These are phyloP conservation scores for Acanthococcus lagerstroemiae DNA, from an alignment of 2,888 invertebrate species.

Conservation along the genomic window DNA sequence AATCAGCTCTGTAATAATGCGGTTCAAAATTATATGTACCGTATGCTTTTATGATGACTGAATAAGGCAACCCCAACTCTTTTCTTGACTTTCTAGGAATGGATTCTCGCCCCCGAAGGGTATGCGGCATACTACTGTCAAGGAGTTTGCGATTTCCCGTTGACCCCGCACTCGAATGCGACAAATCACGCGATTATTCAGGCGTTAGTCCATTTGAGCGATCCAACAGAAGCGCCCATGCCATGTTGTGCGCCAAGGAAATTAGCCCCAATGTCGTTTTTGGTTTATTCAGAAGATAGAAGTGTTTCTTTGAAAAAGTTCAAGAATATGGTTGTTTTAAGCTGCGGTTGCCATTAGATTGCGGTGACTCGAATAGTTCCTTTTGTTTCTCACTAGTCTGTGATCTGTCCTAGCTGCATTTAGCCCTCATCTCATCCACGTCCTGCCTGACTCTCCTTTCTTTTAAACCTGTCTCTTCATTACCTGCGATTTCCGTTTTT, in stretches of 20 bases:
- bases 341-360: slow-evolving; percentile 96
- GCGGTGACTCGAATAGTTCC: no score
- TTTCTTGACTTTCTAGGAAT: slow-evolving; percentile 51
- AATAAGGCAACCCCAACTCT: neutral
- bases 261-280: slow-evolving; percentile 86
- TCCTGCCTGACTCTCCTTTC: no score
- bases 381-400: no score
- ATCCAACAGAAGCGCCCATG: slow-evolving; percentile 81
- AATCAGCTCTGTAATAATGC: no score
- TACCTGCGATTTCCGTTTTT: no score
- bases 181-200: slow-evolving; percentile 99
- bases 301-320: slow-evolving; percentile 97
- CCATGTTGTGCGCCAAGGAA: slow-evolving; percentile 97
- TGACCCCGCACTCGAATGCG: slow-evolving; percentile 87
- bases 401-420: no score
- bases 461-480: no score
- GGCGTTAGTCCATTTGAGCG: slow-evolving; percentile 87
- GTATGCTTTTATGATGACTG: no score
- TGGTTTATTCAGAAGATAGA: slow-evolving; percentile 87
- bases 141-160: slow-evolving; percentile 88
- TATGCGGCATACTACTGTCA: slow-evolving; percentile 95
- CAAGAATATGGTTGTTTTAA: slow-evolving; percentile 96
- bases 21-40: no score
- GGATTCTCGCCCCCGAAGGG: slow-evolving; percentile 94
- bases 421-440: no score